Evolutionary conservation across 2,888 invertebrate species (phyloP).

Genomic region (Myathropa florea): DNA sequence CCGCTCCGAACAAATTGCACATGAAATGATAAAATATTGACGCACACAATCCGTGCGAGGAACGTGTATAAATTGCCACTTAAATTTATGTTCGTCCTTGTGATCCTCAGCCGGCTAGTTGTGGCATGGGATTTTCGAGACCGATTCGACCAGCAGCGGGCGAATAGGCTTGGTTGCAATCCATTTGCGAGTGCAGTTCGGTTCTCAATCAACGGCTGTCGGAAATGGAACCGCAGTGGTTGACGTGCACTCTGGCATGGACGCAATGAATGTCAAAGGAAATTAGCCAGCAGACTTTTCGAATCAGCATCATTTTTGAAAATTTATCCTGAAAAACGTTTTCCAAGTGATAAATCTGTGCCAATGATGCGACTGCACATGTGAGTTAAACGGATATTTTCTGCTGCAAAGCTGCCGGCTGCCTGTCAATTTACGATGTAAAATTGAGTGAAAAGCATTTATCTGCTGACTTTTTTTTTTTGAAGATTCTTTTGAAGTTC

Average conservation of each 20-base stretch:
- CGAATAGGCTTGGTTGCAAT: constrained; percentile 2
- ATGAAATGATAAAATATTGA: constrained; percentile 71
- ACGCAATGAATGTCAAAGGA: constrained; percentile 50
- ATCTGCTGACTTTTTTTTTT: not conserved
- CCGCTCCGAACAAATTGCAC: constrained; percentile 65
- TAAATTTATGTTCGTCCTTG: constrained; percentile 62
- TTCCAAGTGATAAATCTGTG: constrained; percentile 34
- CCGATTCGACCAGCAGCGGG: not conserved
- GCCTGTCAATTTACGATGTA: not conserved
- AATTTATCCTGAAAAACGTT: constrained; percentile 18
- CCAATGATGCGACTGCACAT: not conserved
- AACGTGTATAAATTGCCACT: constrained; percentile 69
- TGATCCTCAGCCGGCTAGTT: constrained; percentile 19
- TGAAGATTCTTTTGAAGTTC: no score
- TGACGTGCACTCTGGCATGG: constrained; percentile 33
- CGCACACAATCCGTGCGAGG: constrained; percentile 56
- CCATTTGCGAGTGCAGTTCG: constrained; percentile 38
- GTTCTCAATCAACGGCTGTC: constrained; percentile 65
- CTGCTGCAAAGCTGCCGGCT: not conserved
- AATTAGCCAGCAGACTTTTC: constrained; percentile 50
- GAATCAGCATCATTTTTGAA: constrained; percentile 38
- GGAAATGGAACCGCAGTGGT: constrained; percentile 55
- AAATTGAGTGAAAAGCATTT: not conserved
- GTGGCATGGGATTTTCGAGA: not conserved
- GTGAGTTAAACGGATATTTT: not conserved